Conservation (phyloP, 2,113 vertebrate species). For the Colius striatus region DNA sequence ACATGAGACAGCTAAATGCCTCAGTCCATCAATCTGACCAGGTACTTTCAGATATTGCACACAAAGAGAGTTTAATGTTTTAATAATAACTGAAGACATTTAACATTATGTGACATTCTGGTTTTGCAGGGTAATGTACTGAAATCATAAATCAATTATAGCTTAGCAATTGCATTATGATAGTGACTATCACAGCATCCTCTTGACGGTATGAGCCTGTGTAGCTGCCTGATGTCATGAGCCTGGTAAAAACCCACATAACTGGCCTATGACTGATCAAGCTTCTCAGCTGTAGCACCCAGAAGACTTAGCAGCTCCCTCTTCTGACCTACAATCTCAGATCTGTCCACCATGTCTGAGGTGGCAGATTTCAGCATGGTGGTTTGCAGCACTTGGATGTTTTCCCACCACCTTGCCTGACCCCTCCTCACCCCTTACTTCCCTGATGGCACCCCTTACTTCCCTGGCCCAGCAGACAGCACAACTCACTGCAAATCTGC, state of each 20-base stretch:
- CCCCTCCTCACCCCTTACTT: too few relatives aligned
- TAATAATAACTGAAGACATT: background rate
- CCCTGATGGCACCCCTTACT: too few relatives aligned
- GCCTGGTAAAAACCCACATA: background rate
- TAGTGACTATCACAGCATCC: background rate
- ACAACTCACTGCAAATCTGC: background rate
- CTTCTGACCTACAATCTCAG: background rate
- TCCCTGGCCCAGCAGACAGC: background rate
- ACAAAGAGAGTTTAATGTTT: background rate
- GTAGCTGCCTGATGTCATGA: background rate
- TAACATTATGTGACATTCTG: too few relatives aligned
- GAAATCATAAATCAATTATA: background rate
- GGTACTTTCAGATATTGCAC: background rate
- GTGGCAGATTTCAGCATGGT: background rate
- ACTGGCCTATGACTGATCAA: background rate
- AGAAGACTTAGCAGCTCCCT: background rate
- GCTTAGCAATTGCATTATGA: background rate
- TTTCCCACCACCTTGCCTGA: background rate
- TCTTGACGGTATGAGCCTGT: background rate
- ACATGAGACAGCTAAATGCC: fast-evolving
- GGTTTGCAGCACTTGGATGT: background rate
- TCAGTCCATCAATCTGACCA: background rate
- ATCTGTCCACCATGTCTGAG: background rate
- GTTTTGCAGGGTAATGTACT: background rate
- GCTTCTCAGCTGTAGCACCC: background rate